Evolutionary conservation across 2,888 invertebrate genomes (phyloP).

Genomic region (Patella pellucida): DNA sequence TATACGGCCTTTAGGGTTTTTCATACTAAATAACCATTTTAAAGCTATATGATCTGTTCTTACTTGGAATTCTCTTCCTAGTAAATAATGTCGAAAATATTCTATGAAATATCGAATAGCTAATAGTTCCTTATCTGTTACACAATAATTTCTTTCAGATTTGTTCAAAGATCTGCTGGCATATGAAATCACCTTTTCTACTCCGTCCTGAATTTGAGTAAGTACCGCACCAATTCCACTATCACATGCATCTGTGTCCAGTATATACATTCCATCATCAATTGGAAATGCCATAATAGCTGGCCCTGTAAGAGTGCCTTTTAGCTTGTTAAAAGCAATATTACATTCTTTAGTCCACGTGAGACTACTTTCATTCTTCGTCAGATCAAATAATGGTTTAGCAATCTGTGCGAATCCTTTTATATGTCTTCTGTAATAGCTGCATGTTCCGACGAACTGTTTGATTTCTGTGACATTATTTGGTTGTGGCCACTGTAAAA

Average conservation of each 20-base stretch:
- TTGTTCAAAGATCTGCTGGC: neutral
- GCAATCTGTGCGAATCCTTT: neutral
- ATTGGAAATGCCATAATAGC: neutral
- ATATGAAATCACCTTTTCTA: neutral
- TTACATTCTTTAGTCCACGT: neutral
- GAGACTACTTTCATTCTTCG: neutral
- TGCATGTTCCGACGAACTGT: neutral
- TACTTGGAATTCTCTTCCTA: neutral
- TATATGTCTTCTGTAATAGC: neutral
- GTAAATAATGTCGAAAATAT: neutral
- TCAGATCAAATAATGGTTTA: neutral
- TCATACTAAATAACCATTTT: neutral
- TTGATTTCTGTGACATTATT: neutral
- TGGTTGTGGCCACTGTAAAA: neutral
- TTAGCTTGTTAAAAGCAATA: neutral
- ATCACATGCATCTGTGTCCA: neutral
- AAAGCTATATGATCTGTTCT: neutral
- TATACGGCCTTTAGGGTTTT: neutral
- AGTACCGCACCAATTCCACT: neutral
- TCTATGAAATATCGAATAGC: neutral
- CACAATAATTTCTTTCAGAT: neutral
- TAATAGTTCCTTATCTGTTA: neutral
- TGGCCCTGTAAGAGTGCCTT: neutral
- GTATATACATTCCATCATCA: neutral
- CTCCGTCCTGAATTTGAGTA: neutral